Percentiles rank a stretch among this genome's conserved stretches.
phyloP scores from a whole-genome alignment of 2,888 invertebrate species.

The Erebia epiphron region DNA sequence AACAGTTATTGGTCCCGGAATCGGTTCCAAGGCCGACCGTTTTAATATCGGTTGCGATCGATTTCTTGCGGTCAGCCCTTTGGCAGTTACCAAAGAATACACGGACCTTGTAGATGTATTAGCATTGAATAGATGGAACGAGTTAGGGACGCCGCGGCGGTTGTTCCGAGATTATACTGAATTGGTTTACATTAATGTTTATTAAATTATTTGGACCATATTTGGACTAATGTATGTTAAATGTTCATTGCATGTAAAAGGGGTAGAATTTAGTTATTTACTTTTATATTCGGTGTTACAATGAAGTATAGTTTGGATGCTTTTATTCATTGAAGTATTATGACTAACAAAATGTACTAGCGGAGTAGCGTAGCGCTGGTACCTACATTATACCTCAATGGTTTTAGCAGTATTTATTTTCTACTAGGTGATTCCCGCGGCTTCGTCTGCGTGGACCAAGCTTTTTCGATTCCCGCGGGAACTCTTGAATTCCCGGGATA shows the following conservation, averaged over 20 bases:
- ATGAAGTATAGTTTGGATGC: too few relatives aligned
- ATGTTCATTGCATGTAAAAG: conserved; percentile 3
- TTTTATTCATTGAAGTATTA: too few relatives aligned
- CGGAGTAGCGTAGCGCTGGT: too few relatives aligned
- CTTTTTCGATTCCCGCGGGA: too few relatives aligned
- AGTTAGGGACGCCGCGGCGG: not conserved
- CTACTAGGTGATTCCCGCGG: too few relatives aligned
- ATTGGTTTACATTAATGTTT: conserved; percentile 13
- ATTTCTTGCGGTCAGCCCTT: conserved; percentile 18
- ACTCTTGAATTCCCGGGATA: too few relatives aligned
- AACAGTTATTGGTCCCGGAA: conserved; percentile 57
- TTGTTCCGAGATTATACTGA: conserved; percentile 6
- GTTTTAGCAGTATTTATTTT: too few relatives aligned
- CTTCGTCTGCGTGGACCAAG: too few relatives aligned
- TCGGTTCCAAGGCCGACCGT: conserved; percentile 65
- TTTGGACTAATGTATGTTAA: not conserved
- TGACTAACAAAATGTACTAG: too few relatives aligned
- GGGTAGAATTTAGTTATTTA: conserved; percentile 11
- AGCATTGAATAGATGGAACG: conserved; percentile 20
- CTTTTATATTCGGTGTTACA: conserved; percentile 8
- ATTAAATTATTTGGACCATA: not conserved
- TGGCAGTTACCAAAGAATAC: conserved; percentile 16
- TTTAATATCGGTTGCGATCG: conserved; percentile 48
- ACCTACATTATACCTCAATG: too few relatives aligned
- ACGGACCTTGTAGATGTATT: conserved; percentile 14